Conservation (phyloP, 2,888 invertebrate species). For the Hedychridium roseum region DNA sequence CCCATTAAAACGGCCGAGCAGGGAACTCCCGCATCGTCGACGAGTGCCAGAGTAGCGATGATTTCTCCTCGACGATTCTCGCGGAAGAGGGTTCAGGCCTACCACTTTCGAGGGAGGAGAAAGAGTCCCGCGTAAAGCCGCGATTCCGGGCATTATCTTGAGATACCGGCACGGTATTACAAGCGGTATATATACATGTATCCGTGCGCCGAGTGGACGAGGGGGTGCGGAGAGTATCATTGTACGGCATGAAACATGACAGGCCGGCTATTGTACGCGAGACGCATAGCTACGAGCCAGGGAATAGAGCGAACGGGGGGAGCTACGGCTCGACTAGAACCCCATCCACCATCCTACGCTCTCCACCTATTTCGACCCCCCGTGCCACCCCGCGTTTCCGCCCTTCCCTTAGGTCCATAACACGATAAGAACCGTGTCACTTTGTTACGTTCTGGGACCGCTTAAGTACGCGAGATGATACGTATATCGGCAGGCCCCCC, state of each 20-base stretch:
- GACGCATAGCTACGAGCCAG: conserved; percentile 47
- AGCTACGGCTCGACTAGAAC: conserved; percentile 21
- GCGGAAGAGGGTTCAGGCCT: too few relatives aligned
- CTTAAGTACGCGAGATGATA: conserved; percentile 56
- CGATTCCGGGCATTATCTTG: conserved; percentile 57
- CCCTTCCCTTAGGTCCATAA: conserved; percentile 47
- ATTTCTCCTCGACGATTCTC: too few relatives aligned
- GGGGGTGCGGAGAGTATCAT: conserved; percentile 54
- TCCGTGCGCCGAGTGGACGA: conserved; percentile 33
- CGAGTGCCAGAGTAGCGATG: too few relatives aligned
- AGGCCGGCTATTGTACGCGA: conserved; percentile 57
- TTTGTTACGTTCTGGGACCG: conserved; percentile 57
- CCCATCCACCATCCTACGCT: conserved; percentile 4
- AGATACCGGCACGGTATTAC: conserved; percentile 45
- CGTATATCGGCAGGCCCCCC: conserved; percentile 27
- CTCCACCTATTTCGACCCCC: conserved; percentile 14
- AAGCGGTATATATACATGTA: background rate
- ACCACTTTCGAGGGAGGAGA: too few relatives aligned
- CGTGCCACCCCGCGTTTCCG: conserved; percentile 9
- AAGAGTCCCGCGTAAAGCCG: conserved; percentile 24
- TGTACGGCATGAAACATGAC: conserved; percentile 59
- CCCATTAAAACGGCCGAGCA: too few relatives aligned
- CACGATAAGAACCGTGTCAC: conserved; percentile 62
- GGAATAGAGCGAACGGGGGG: conserved; percentile 21
- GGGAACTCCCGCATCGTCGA: too few relatives aligned